Base-by-base conservation (phyloP, 2,113 vertebrate genomes). In the Thymallus thymallus region DNA sequence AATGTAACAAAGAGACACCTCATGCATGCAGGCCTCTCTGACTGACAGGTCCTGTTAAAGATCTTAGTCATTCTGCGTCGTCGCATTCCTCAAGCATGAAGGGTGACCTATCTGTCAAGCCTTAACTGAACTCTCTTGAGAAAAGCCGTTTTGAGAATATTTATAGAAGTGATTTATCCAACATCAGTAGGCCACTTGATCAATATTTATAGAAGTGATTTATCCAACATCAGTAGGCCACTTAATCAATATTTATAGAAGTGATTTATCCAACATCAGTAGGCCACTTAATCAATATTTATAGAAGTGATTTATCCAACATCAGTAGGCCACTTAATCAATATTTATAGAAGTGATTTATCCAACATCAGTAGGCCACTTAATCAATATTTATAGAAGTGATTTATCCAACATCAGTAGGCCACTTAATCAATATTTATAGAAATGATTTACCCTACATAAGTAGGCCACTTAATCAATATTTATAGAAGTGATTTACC, bases 31-130 rank as follows among this genome's bases (percentile, higher is more conserved):
- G 18, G n/a, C 6, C 24, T 24, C 46, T 4, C 23, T 12, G 26
- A 70, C 4, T 64, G 71, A 69, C 14, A 32, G 46, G 35, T 71
- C 26, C 51, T 24, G 45, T 41, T 13, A 56, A 58, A 60, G 68
- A 61, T 64, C 30, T 64, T 13, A 5, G 30, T 13, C 45, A 13
- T 1, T 46, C 45, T 46, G 1, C 12, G 13, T 46, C 22, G 13
- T n/a, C 46, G 1, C 26, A 60, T 55, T 75, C 51, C 76, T 74
- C 24, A 65, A 61, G 67, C 29, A 69, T 58, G 56, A 65, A 72
- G 30, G 69, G 70, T 6, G 1, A 58, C 51, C 61, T 61, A n/a
- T 29, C 48, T 63, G 60, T 73, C 23, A 20, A 62, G 26, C 14
- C 63, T 32, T 22, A 65, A 9, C 9, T 0, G 14, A 16, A 56